These are phyloP conservation scores for Cerastis rubricosa DNA, from an alignment of 2,888 invertebrate genomes.

Conservation along the genomic window DNA sequence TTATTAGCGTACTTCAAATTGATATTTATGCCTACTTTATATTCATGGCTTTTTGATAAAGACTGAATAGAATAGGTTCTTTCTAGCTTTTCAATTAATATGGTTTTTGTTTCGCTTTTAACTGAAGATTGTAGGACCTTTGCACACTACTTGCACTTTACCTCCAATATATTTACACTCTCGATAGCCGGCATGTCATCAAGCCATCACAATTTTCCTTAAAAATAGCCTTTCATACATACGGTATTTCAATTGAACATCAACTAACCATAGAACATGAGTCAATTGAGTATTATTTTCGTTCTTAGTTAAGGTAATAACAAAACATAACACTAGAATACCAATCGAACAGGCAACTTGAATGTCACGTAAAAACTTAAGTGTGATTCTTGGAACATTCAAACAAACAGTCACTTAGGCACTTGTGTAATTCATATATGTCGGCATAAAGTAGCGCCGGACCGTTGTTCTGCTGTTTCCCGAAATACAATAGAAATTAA, in stretches of 20 bases:
- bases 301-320: conserved; percentile 8
- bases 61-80: conserved; percentile 3
- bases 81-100: neutral
- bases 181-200: neutral
- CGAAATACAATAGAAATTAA: conserved; percentile 62
- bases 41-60: conserved; percentile 32
- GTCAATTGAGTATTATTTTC: conserved; percentile 19
- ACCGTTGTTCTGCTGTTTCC: conserved; percentile 55
- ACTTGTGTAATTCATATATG: conserved; percentile 43
- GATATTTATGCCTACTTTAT: conserved; percentile 24
- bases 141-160: neutral
- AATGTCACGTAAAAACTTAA: conserved; percentile 55
- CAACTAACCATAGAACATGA: neutral
- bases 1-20: conserved; percentile 18
- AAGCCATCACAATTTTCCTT: conserved; percentile 6
- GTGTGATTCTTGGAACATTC: conserved; percentile 59
- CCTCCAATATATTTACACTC: neutral
- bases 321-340: conserved; percentile 30
- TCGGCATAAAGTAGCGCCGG: conserved; percentile 34
- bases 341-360: conserved; percentile 31
- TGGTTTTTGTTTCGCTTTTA: neutral
- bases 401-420: conserved; percentile 51
- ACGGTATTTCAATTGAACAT: neutral
- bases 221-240: neutral
- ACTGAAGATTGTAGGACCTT: neutral